phyloP scores from a whole-genome alignment of 2,113 vertebrate genomes.

The Oostethus manadensis region DNA sequence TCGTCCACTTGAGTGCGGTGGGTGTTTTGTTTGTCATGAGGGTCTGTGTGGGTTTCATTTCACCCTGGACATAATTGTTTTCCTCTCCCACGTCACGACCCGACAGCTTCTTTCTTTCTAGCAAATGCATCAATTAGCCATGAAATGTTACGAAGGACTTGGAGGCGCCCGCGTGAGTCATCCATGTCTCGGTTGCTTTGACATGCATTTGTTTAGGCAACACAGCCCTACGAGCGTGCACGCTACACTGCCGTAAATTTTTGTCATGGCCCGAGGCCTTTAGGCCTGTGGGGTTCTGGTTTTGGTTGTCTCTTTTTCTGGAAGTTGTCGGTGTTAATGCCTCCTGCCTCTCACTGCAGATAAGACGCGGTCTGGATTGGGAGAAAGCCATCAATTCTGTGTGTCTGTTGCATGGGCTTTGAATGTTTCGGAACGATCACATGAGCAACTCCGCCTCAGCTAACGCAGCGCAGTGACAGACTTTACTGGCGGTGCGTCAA shows the following conservation, averaged over 20 bases:
- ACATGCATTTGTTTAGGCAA: background rate
- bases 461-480: slow-evolving; percentile 18
- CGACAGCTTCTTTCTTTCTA: background rate
- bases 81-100: background rate
- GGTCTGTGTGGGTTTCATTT: background rate
- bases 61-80: background rate
- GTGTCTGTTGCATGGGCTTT: background rate
- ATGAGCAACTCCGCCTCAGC: slow-evolving; percentile 8
- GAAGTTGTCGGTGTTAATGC: background rate
- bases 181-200: background rate
- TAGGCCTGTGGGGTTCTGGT: background rate
- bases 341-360: background rate
- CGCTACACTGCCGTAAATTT: background rate
- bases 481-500: slow-evolving; percentile 31
- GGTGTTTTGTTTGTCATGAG: background rate
- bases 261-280: background rate
- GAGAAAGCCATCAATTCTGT: too few species aligned
- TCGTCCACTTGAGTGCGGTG: background rate
- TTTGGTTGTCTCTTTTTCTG: background rate
- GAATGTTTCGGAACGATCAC: slow-evolving; percentile 20
- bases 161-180: too few species aligned
- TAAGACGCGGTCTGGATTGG: background rate
- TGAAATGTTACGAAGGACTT: too few species aligned
- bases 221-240: background rate
- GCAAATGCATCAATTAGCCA: too few species aligned